Conservation (phyloP, 2,888 invertebrate species). For the Notodonta dromedarius region DNA sequence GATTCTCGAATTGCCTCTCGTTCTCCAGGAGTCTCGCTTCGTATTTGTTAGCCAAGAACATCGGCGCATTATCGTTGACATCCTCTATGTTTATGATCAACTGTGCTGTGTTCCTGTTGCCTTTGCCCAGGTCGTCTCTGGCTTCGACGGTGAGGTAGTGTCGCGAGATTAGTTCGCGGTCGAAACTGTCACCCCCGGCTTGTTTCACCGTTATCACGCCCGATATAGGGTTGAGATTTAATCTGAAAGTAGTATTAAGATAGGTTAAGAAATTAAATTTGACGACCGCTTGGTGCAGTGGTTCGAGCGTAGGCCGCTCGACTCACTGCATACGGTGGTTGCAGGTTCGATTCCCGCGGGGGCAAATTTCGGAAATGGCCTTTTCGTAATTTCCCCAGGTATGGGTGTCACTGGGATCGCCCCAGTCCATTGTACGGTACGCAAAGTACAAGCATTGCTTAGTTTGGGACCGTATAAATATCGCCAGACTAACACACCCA, state of each 20-base stretch:
- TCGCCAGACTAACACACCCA: no score
- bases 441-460: no score
- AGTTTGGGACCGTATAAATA: no score
- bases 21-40: conserved; percentile 94
- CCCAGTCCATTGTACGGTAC: no score
- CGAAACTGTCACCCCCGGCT: conserved; percentile 90
- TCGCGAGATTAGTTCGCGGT: conserved; percentile 92
- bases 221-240: conserved; percentile 91
- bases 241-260: conserved; percentile 77
- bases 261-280: not conserved
- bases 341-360: no score
- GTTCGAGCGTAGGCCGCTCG: no score
- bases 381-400: no score
- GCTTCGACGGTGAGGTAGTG: conserved; percentile 96
- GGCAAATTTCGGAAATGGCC: no score
- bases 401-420: no score
- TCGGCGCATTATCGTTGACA: conserved; percentile 95
- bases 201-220: conserved; percentile 93
- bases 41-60: conserved; percentile 92
- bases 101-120: conserved; percentile 92
- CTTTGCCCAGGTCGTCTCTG: conserved; percentile 92
- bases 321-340: no score
- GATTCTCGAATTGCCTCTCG: conserved; percentile 89
- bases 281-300: no score
- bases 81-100: conserved; percentile 92